A percentile compares a stretch with the other conserved stretches of the same genome.
Conservation (phyloP, 2,888 invertebrate species). For the Nomada hirtipes region DNA sequence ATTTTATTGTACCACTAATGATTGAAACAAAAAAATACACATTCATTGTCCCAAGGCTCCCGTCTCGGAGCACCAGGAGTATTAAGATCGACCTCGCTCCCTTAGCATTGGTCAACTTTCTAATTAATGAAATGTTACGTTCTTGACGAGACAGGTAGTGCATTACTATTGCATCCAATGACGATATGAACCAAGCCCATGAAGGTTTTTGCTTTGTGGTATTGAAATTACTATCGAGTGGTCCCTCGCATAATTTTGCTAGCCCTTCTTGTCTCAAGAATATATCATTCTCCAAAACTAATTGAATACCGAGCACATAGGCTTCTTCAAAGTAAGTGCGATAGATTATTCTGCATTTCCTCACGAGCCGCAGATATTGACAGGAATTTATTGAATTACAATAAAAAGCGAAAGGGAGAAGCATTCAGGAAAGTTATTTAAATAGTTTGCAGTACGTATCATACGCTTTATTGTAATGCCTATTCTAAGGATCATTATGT, state of each 20-base stretch:
- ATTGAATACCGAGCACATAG: no score
- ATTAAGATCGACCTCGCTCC: conserved; percentile 41
- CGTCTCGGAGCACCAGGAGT: conserved; percentile 11
- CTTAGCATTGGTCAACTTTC: conserved; percentile 67
- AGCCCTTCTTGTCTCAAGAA: no score
- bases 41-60: conserved; percentile 11
- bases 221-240: neutral
- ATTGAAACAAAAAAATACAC: neutral
- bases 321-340: no score
- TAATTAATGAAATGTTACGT: conserved; percentile 71
- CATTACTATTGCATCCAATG: conserved; percentile 62
- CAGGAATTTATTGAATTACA: no score
- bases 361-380: no score
- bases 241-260: neutral
- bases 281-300: no score
- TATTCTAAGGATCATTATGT: neutral
- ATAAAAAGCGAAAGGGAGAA: no score
- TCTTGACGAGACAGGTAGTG: conserved; percentile 59
- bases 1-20: neutral
- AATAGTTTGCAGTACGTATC: no score
- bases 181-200: conserved; percentile 5
- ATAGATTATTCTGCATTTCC: no score
- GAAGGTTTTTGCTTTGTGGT: conserved; percentile 7
- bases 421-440: no score
- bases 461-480: no score